These are phyloP conservation scores for Agraylea sexmaculata DNA, from an alignment of 1,140 invertebrate species.

Conservation along the genomic window DNA sequence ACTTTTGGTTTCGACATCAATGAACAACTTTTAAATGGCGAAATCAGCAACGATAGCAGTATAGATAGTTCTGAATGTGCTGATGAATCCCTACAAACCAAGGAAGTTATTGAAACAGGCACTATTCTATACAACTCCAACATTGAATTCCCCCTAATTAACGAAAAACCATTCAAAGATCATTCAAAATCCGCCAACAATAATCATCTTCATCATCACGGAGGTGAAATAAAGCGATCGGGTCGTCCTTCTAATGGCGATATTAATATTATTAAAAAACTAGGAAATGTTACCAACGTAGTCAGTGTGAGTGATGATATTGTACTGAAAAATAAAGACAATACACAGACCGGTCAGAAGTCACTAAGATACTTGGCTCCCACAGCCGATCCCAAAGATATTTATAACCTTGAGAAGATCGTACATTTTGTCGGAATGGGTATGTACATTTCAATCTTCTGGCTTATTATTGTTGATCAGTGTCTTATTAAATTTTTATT, in stretches of 20 bases:
- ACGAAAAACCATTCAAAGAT: constrained; percentile 14
- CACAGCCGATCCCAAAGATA: constrained; percentile 12
- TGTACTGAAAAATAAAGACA: constrained; percentile 5
- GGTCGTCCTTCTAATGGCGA: constrained; percentile 6
- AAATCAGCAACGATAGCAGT: constrained; percentile 10
- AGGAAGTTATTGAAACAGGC: constrained; percentile 16
- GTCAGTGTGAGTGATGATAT: no score
- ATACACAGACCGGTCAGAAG: not conserved
- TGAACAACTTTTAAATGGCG: constrained; percentile 44
- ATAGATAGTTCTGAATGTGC: no score
- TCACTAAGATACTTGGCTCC: constrained; percentile 16
- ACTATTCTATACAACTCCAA: constrained; percentile 16
- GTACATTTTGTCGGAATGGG: constrained; percentile 50
- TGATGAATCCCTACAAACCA: not conserved
- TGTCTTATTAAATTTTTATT: constrained; percentile 5
- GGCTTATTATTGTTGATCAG: no score
- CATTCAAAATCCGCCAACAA: constrained; percentile 6
- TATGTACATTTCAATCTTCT: constrained; percentile 32
- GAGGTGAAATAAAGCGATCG: constrained; percentile 8
- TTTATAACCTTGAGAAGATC: constrained; percentile 47
- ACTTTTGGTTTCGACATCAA: constrained; percentile 60
- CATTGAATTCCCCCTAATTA: constrained; percentile 18
- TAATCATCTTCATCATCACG: constrained; percentile 2
- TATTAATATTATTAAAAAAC: no score
- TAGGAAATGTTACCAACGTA: no score